Evolutionary conservation across 2,113 vertebrate genomes (phyloP).

Genomic region (Xiphorhynchus elegans): DNA sequence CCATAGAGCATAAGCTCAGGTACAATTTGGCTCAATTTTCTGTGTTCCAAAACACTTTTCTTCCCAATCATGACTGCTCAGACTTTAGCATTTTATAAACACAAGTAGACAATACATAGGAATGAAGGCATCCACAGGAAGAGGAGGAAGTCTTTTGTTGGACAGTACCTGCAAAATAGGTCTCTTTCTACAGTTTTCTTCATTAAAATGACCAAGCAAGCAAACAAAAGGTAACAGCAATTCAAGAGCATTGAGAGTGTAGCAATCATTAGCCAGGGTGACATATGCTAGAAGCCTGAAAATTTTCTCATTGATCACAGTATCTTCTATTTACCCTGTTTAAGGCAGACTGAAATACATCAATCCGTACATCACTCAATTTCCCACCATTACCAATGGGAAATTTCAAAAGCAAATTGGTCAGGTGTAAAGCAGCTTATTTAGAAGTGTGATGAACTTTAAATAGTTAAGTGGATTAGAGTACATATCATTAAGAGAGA

Average conservation of each 20-base stretch:
- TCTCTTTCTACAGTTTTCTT: neutral
- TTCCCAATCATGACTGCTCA: neutral
- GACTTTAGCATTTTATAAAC: neutral
- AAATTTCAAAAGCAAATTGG: neutral
- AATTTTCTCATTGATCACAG: neutral
- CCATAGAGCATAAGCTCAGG: neutral
- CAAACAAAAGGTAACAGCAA: neutral
- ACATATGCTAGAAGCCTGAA: neutral
- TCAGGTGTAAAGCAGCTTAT: neutral
- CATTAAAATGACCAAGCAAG: neutral
- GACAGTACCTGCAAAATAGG: neutral
- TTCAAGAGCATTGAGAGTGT: neutral
- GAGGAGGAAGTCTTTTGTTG: neutral
- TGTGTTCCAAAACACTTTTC: neutral
- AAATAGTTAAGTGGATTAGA: neutral
- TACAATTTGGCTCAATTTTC: neutral
- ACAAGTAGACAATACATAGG: neutral
- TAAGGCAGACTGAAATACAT: neutral
- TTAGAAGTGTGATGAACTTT: neutral
- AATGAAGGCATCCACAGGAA: neutral
- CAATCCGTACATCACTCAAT: neutral
- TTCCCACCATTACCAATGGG: neutral
- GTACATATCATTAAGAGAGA: neutral
- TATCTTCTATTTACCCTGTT: neutral
- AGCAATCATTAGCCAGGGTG: neutral